Base-by-base conservation (phyloP, 2,797 vertebrate species). In the Stomatorhinus walkeri region DNA sequence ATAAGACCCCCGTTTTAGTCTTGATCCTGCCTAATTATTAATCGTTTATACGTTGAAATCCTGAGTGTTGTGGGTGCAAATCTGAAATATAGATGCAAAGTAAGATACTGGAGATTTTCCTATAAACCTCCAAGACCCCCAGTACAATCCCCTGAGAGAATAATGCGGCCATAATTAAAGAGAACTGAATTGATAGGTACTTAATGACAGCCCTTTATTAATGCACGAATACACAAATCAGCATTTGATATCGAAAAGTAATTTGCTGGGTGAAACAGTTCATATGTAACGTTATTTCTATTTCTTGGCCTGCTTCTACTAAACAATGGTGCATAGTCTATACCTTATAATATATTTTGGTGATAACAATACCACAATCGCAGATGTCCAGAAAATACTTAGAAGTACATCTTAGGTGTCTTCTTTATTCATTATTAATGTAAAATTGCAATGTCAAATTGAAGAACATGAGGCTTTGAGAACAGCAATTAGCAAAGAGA, bases 261-360 rank as follows among this genome's bases (percentile, higher is more conserved):
- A 87, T 79, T 79, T 76, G 81, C 86, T 89, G 81, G 28, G 32
- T 84, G n/a, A 88, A 88, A 85, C 52, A 76, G 46, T 64, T 36
- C 49, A 46, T 49, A 24, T 59, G 59, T 68, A 16, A 43, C 46
- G 85, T 84, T 81, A 40, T 43, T 88, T 56, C 9, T 16, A 88
- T 81, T 88, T n/a, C 72, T 81, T 56, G 86, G 86, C 56, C 32
- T 68, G 40, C 54, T 87, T 46, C 59, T 59, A 87, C 36, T 36
- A 88, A 79, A 88, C 7, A 52, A 43, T 88, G 46, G 48, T 19
- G 48, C 36, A 54, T 52, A 51, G 61, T 46, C 43, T 76, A 51
- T 19, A 88, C 16, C 32, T 46, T 22, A 16, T 46, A 46, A 81
- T 81, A 46, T 43, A 46, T 22, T 81, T 81, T 40, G 5, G 22